Conservation (phyloP, 2,797 vertebrate genomes). For the Lacerta viridis region DNA sequence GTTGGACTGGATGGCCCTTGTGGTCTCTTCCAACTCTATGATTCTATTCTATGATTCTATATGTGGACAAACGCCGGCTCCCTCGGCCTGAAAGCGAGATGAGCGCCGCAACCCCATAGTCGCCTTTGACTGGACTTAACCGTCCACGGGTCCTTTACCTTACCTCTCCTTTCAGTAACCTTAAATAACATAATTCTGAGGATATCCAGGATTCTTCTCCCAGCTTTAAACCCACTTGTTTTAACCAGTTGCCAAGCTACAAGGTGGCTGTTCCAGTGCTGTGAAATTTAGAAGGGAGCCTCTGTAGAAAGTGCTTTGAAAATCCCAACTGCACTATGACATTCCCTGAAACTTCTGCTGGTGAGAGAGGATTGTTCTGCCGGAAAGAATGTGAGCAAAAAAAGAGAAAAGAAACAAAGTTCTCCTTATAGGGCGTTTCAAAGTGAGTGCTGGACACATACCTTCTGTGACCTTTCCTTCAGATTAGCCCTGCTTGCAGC, state of each 20-base stretch:
- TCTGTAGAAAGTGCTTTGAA: neutral
- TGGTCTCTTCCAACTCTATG: too few relatives aligned
- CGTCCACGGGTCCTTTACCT: too few relatives aligned
- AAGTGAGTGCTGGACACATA: constrained; percentile 68
- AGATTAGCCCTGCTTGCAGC: constrained; percentile 71
- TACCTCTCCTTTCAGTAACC: neutral
- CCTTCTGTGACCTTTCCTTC: constrained; percentile 86
- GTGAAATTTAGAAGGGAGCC: neutral
- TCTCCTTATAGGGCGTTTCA: constrained; percentile 50
- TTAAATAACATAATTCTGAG: neutral
- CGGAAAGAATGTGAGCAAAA: neutral
- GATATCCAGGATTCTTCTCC: neutral
- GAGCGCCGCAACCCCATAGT: too few relatives aligned
- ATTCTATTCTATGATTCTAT: too few relatives aligned
- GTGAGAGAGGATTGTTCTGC: neutral
- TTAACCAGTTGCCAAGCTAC: neutral
- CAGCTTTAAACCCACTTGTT: neutral
- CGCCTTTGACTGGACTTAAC: too few relatives aligned
- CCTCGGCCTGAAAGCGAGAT: too few relatives aligned
- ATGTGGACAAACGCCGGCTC: too few relatives aligned
- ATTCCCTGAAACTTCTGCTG: neutral
- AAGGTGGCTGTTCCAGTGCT: too few relatives aligned
- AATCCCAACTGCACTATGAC: neutral
- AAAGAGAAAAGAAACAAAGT: neutral
- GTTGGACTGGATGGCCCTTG: too few relatives aligned